A percentile compares a stretch with the other conserved stretches of the same genome.
Evolutionary conservation across 2,113 vertebrate genomes (phyloP).

Genomic region (Dryoscopus gambensis): DNA sequence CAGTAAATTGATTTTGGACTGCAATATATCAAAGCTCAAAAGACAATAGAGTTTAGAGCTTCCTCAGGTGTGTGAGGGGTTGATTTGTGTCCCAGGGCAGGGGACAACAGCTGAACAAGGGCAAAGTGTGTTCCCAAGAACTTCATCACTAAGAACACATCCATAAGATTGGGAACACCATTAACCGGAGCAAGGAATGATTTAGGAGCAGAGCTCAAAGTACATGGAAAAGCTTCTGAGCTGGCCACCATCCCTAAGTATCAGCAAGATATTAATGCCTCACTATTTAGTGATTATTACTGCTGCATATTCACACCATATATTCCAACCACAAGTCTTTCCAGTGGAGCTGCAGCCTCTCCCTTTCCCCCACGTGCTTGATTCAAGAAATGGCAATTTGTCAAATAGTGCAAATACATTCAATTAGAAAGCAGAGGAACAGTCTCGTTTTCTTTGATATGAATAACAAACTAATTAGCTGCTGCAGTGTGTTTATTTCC

Average conservation of each 20-base stretch:
- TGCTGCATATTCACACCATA: neutral
- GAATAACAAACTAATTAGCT: conserved; percentile 71
- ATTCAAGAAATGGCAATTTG: neutral
- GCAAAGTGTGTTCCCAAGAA: neutral
- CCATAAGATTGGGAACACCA: neutral
- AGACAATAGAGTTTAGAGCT: neutral
- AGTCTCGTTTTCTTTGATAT: conserved; percentile 43
- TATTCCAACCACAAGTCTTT: neutral
- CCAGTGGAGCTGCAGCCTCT: neutral
- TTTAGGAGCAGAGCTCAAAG: neutral
- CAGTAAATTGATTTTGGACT: conserved; percentile 6
- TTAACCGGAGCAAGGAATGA: neutral
- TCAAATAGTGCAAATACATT: neutral
- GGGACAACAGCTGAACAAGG: neutral
- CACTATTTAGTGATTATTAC: neutral
- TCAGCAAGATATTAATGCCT: neutral
- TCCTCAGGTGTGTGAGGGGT: neutral
- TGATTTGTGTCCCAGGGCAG: neutral
- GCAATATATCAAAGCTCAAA: neutral
- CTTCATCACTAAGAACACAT: neutral
- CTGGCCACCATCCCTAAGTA: neutral
- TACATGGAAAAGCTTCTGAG: neutral
- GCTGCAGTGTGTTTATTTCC: conserved; percentile 67
- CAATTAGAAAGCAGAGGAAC: conserved; percentile 8
- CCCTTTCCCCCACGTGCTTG: neutral